Evolutionary conservation across 2,113 vertebrate species (phyloP), one percentile per base, ranked within the genome.

Genomic region (Hippoglossus stenolepis): DNA sequence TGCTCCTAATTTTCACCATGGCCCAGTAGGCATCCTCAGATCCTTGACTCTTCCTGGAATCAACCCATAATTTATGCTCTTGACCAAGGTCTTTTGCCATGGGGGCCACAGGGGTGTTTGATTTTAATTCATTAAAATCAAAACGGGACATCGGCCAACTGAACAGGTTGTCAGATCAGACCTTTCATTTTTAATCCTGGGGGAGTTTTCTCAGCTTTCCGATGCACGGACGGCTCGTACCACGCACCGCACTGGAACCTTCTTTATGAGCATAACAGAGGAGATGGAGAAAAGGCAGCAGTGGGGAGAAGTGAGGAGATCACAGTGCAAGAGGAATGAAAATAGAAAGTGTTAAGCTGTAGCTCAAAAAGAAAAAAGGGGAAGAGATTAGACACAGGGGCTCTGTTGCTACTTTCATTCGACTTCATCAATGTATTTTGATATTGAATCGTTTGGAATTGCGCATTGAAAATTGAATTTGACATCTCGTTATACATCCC

Each of bases 121-220:
- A 90, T 91, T 89, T 85, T 61, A 82, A 87, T 91, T 76, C 28
- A 87, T 82, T 87, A 74, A 76, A 87, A 86, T 86, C 87, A 87
- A 88, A 90, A 83, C 63, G 77, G 72, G 65, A 78, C 72, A 82
- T 85, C 73, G 64, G 70, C 77, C 72, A 57, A 63, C 70, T 71
- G 59, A 77, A 83, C 71, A 81, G 77, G 81, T 83, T 87, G 81
- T 90, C 83, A 90, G 80, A 85, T 86, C 53, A 79, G 78, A 86
- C 59, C 49, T 53, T 67, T 87, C 71, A 58, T 49, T n/a, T 75
- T 80, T 75, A 60, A 72, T 81, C 71, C 66, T 8, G 56, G 59
- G 59, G 47, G 65, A 72, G 61, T 54, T 80, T 64, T 82, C 56
- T 47, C 62, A 58, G 63, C 65, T 77, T 78, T 77, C 65, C 64